These are phyloP conservation scores for Neoseiulus cucumeris DNA, from an alignment of 1,140 invertebrate species.

Conservation along the genomic window DNA sequence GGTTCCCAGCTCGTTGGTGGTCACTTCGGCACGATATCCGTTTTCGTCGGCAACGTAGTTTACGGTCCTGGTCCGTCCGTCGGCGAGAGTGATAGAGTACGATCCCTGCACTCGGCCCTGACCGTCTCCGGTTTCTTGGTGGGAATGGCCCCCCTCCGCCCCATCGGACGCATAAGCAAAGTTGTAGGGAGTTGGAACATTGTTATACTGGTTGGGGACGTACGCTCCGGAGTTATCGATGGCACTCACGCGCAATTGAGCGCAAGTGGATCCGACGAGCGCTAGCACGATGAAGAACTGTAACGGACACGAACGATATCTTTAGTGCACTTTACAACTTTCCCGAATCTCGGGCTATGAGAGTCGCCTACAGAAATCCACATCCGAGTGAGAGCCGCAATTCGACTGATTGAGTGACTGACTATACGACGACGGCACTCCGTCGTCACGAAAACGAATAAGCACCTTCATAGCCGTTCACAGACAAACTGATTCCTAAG, in stretches of 20 bases:
- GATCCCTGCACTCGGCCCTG: slow-evolving; percentile 17
- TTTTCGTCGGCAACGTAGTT: slow-evolving; percentile 16
- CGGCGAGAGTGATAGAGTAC: slow-evolving; percentile 13
- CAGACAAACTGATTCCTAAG: too few relatives aligned
- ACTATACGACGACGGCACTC: too few relatives aligned
- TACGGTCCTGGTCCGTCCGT: slow-evolving; percentile 15
- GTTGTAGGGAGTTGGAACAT: neutral
- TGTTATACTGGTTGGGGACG: neutral
- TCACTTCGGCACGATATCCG: slow-evolving; percentile 17
- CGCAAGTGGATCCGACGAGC: too few relatives aligned
- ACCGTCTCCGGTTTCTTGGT: slow-evolving; percentile 9
- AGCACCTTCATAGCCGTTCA: too few relatives aligned
- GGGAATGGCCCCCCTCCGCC: neutral
- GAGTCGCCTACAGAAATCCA: too few relatives aligned
- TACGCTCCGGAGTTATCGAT: neutral
- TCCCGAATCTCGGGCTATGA: too few relatives aligned
- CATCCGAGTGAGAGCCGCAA: too few relatives aligned
- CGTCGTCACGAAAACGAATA: too few relatives aligned
- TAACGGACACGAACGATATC: too few relatives aligned
- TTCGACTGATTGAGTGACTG: too few relatives aligned
- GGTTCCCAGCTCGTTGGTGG: slow-evolving; percentile 17
- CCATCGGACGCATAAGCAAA: neutral
- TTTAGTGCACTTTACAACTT: too few relatives aligned
- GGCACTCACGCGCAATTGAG: neutral
- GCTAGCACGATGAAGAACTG: too few relatives aligned